These are phyloP conservation scores for Merodon equestris DNA, from an alignment of 2,888 invertebrate genomes.

Conservation along the genomic window DNA sequence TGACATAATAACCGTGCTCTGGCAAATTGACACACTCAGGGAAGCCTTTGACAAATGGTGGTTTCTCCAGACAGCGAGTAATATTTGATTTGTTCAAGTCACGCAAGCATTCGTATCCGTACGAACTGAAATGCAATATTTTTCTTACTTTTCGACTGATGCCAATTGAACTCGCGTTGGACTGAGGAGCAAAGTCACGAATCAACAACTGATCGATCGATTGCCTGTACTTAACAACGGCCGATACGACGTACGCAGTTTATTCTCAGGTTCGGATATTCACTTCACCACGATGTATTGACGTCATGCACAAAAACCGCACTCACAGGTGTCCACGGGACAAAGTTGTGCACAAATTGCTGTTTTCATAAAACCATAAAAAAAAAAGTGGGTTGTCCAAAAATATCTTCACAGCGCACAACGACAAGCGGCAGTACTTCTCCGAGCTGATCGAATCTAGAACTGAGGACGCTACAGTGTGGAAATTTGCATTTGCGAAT, in stretches of 20 bases:
- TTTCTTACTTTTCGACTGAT: slow-evolving; percentile 11
- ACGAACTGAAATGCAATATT: slow-evolving; percentile 2
- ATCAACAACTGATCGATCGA: slow-evolving; percentile 31
- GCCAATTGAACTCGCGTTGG: slow-evolving; percentile 24
- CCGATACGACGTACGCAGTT: too few species aligned
- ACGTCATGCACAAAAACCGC: slow-evolving; percentile 45
- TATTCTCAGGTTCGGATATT: too few species aligned
- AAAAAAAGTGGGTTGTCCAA: not conserved
- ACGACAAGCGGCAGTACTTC: slow-evolving; percentile 36
- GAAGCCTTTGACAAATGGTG: slow-evolving; percentile 48
- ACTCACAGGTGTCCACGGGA: slow-evolving; percentile 62
- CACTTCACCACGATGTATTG: not conserved
- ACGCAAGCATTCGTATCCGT: slow-evolving; percentile 36
- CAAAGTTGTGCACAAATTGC: not conserved
- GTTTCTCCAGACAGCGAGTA: slow-evolving; percentile 17
- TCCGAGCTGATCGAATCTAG: slow-evolving; percentile 55
- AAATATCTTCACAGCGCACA: slow-evolving; percentile 22
- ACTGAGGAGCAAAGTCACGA: slow-evolving; percentile 61
- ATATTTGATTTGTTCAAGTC: slow-evolving; percentile 58
- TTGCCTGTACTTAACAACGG: not conserved
- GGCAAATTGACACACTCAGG: slow-evolving; percentile 56
- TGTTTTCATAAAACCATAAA: not conserved
- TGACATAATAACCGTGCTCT: slow-evolving; percentile 51
- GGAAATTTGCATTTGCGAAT: slow-evolving; percentile 57
- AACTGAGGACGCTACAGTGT: slow-evolving; percentile 38